Base-by-base conservation (phyloP, 2,888 invertebrate genomes). In the Tinea trinotella region DNA sequence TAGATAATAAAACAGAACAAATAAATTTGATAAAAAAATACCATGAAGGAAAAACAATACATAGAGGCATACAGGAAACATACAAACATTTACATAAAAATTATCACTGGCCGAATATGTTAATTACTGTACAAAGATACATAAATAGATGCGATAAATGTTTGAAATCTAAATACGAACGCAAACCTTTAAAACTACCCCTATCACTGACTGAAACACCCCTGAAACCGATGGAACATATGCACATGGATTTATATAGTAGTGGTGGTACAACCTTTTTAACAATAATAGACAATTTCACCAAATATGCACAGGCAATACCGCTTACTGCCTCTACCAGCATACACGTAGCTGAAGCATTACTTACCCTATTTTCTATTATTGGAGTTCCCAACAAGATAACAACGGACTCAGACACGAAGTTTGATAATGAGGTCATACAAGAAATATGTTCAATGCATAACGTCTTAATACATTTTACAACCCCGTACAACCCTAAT, bases 81-180 rank as follows among this genome's bases (percentile, higher is more conserved):
- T n/a, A n/a, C n/a, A n/a, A 53, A 50, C 18, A 56, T 3, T 9
- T 53, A 18, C 13, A 53, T 2, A 24, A 44, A 30, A 48, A 56
- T 12, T 56, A 56, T 30, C 22, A 53, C 34, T 53, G 53, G 48
- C 49, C 46, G 5, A 59, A 59, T 24, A 58, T 58, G 58, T 44
- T 57, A 53, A 7, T 24, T 36, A 12, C 57, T 6, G 40, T 60
- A 17, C 62, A 65, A 56, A 61, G 57, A 54, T 64, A 56, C 15
- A 60, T 66, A 3, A 66, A 65, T 48, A 44, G 62, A n/a, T n/a
- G n/a, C n/a, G n/a, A n/a, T n/a, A n/a, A n/a, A n/a, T n/a, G n/a
- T n/a, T n/a, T n/a, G n/a, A 61, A 62, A 56, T 55, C 50, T 4
- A 65, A 64, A 60, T 64, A 65, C 13, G 64, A 65, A 57, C 44